Evolutionary conservation across 2,113 vertebrate genomes (phyloP).

Genomic region (Cyanistes caeruleus): DNA sequence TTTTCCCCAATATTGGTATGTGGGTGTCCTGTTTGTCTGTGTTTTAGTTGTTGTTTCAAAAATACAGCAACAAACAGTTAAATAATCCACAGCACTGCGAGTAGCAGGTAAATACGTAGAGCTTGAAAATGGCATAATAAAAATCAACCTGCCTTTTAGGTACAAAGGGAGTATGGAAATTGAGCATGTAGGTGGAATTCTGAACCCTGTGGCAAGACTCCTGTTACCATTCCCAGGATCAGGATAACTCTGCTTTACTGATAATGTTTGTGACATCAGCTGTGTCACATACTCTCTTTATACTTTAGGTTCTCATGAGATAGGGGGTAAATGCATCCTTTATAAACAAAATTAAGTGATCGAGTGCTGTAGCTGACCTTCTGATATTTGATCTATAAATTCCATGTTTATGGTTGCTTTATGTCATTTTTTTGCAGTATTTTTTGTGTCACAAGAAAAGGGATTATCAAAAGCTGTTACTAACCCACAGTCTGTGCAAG

Average conservation of each 20-base stretch:
- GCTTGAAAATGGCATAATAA: constrained; percentile 66
- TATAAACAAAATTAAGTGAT: neutral
- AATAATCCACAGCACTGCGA: neutral
- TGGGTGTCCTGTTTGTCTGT: neutral
- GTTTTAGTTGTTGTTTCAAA: neutral
- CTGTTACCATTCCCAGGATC: neutral
- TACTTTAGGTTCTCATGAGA: neutral
- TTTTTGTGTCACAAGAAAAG: neutral
- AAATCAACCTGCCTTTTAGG: neutral
- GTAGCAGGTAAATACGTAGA: neutral
- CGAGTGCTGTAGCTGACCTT: neutral
- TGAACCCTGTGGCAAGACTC: neutral
- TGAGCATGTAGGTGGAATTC: neutral
- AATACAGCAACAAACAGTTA: neutral
- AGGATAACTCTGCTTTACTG: neutral
- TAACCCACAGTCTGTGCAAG: neutral
- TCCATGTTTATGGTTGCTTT: neutral
- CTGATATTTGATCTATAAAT: neutral
- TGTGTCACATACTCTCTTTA: neutral
- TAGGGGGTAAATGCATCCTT: neutral
- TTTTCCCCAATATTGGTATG: constrained; percentile 89
- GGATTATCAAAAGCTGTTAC: neutral
- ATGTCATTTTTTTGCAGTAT: neutral
- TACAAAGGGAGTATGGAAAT: neutral
- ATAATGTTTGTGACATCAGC: neutral